These are phyloP conservation scores for Empidonax traillii DNA, from an alignment of 2,113 vertebrate species.

Conservation along the genomic window DNA sequence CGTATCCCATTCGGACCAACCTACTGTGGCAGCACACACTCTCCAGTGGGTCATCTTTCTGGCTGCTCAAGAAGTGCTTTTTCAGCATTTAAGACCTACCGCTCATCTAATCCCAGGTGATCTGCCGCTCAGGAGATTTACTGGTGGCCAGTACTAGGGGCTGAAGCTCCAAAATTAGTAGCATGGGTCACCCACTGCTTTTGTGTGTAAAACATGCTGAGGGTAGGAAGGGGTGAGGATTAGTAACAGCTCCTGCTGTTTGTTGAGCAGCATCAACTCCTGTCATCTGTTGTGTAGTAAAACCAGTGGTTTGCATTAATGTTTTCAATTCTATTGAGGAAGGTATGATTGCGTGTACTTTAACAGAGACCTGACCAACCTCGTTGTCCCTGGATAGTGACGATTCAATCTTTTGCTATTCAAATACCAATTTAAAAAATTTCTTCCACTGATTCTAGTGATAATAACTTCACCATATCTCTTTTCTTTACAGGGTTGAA, in stretches of 20 bases:
- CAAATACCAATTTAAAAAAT: slow-evolving; percentile 69
- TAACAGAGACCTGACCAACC: slow-evolving; percentile 29
- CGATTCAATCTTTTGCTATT: slow-evolving; percentile 67
- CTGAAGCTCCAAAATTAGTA: background rate
- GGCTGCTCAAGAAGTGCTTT: background rate
- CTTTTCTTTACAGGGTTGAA: slow-evolving; percentile 64
- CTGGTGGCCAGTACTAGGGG: background rate
- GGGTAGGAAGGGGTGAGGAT: background rate
- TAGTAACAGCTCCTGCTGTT: background rate
- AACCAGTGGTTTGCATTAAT: background rate
- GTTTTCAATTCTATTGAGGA: slow-evolving; percentile 43
- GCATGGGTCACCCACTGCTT: background rate
- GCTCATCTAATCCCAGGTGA: background rate
- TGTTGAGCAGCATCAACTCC: background rate
- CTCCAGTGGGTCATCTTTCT: background rate
- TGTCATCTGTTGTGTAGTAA: background rate
- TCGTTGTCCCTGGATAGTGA: slow-evolving; percentile 40
- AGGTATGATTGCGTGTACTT: slow-evolving; percentile 37
- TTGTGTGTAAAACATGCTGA: background rate
- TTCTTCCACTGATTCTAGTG: slow-evolving; percentile 52
- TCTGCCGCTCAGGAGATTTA: background rate
- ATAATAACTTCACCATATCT: slow-evolving; percentile 68
- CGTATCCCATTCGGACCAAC: background rate
- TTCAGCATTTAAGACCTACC: background rate
- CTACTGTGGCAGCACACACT: rapidly evolving